A percentile compares a stretch with the other conserved stretches of the same genome.
Conservation (phyloP, 2,797 vertebrate species). For the Enteromius unitaeniatus region DNA sequence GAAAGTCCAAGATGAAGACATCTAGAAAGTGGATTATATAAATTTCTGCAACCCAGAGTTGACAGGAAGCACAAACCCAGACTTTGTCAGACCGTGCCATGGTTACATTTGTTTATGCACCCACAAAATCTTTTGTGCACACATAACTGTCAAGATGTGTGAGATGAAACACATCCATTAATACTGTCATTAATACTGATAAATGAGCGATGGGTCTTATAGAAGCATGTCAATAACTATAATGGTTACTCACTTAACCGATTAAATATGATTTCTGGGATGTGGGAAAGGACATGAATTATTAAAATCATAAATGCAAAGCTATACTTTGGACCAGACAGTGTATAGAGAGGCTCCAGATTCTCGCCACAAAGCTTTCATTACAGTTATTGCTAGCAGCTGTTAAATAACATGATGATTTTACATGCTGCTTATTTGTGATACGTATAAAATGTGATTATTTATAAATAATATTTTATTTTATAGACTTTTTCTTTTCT, state of each 20-base stretch:
- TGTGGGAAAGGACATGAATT: conserved; percentile 9
- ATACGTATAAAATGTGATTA: too few relatives aligned
- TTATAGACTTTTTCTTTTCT: too few relatives aligned
- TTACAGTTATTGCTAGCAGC: neutral
- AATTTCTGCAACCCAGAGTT: neutral
- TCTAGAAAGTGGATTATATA: neutral
- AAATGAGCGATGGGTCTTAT: neutral
- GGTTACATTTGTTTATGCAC: neutral
- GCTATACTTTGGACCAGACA: conserved; percentile 7
- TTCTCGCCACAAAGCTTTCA: conserved; percentile 12
- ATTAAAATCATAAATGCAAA: conserved; percentile 5
- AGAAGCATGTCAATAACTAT: neutral
- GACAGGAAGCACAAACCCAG: neutral
- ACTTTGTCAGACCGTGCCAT: neutral
- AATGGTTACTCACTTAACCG: conserved; percentile 2
- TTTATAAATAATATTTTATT: too few relatives aligned
- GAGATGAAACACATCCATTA: neutral
- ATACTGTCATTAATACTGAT: conserved; percentile 9
- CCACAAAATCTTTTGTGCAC: neutral
- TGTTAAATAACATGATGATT: neutral
- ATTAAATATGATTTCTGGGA: conserved; percentile 23
- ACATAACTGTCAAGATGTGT: neutral
- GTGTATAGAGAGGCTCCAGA: neutral
- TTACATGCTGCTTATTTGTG: neutral
- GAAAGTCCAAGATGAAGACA: conserved; percentile 2